A percentile compares a stretch with the other conserved stretches of the same genome.
Evolutionary conservation across 2,888 invertebrate genomes (phyloP).

Genomic region (Erebia aethiops): DNA sequence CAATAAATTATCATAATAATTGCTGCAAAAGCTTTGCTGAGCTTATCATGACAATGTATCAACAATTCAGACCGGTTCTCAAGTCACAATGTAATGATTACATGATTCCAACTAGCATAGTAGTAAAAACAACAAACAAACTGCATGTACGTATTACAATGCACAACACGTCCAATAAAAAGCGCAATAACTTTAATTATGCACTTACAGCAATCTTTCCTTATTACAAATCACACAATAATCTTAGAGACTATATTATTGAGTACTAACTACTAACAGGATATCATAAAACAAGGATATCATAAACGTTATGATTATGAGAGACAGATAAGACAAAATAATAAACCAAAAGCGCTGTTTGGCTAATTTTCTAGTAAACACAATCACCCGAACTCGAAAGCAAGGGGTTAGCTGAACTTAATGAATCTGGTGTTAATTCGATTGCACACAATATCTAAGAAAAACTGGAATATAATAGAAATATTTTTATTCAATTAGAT

Average conservation of each 20-base stretch:
- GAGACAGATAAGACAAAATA: neutral
- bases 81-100: neutral
- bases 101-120: neutral
- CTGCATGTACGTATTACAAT: neutral
- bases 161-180: constrained; percentile 21
- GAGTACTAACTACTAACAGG: constrained; percentile 35
- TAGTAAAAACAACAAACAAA: constrained; percentile 15
- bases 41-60: neutral
- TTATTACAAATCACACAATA: constrained; percentile 37
- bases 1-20: too few species aligned
- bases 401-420: too few species aligned
- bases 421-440: too few species aligned
- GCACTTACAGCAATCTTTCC: constrained; percentile 29
- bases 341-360: neutral
- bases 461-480: too few species aligned
- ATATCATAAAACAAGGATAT: constrained; percentile 24
- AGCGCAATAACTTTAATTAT: constrained; percentile 33
- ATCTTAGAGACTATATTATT: neutral
- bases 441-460: too few species aligned
- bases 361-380: neutral
- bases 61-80: neutral
- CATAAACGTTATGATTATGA: neutral
- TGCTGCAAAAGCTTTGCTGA: neutral
- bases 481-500: too few species aligned
- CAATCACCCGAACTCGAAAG: too few species aligned